phyloP scores from a whole-genome alignment of 92 coral and sea anemone species.

The Porites cylindrica region DNA sequence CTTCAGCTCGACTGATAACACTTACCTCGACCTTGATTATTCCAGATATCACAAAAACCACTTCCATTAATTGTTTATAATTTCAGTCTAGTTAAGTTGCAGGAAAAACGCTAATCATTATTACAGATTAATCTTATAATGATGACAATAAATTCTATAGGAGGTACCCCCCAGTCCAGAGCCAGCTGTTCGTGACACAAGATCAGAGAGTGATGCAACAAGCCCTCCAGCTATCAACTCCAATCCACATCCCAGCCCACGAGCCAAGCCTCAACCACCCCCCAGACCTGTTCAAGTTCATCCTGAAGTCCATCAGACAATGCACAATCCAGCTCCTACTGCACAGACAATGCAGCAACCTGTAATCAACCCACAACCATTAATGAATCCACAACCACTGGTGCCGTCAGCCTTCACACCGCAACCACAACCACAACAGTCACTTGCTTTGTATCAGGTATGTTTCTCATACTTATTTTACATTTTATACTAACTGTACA shows the following conservation, averaged over 20 bases:
- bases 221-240: slow-evolving; percentile 55
- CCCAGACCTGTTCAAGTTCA: slow-evolving; percentile 93
- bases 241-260: slow-evolving; percentile 86
- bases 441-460: slow-evolving; percentile 93
- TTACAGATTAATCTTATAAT: no score
- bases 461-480: no score
- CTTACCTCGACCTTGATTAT: no score
- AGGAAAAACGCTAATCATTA: neutral
- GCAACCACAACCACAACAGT: slow-evolving; percentile 87
- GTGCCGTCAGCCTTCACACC: slow-evolving; percentile 71
- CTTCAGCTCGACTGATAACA: no score
- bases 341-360: slow-evolving; percentile 45
- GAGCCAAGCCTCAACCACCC: slow-evolving; percentile 85
- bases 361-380: slow-evolving; percentile 43
- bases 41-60: no score
- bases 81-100: neutral
- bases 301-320: slow-evolving; percentile 82
- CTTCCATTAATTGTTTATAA: no score
- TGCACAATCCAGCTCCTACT: slow-evolving; percentile 52
- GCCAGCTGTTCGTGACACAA: slow-evolving; percentile 24
- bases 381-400: slow-evolving; percentile 47
- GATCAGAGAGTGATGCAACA: slow-evolving; percentile 39
- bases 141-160: neutral
- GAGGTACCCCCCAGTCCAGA: slow-evolving; percentile 25
- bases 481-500: no score